Conservation (phyloP, 2,113 vertebrate genomes). For the Morone saxatilis region DNA sequence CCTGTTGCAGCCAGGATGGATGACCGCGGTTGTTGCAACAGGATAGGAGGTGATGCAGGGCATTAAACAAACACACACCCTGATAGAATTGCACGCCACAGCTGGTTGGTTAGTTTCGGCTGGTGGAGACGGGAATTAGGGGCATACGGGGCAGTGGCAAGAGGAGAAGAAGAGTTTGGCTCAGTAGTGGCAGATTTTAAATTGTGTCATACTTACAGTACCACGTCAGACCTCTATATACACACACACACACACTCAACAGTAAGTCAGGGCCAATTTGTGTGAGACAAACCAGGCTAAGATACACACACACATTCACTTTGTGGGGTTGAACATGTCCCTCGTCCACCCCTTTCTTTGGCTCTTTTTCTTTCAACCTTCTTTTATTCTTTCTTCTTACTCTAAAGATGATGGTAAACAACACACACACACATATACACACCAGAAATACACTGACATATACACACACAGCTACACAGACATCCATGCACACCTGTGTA, state of each 20-base stretch:
- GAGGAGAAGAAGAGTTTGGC: constrained; percentile 17
- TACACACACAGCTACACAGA: background rate
- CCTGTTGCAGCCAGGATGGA: constrained; percentile 18
- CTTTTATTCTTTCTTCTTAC: background rate
- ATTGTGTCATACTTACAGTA: background rate
- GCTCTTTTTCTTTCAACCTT: background rate
- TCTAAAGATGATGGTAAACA: background rate
- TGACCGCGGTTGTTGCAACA: constrained; percentile 47
- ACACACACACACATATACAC: no score
- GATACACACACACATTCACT: background rate
- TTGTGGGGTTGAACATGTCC: no score
- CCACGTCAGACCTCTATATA: background rate
- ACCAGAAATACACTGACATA: no score
- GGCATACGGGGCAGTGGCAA: background rate
- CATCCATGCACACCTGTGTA: background rate
- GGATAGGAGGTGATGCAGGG: constrained; percentile 30
- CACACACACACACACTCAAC: background rate
- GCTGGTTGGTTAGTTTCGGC: constrained; percentile 31
- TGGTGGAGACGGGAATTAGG: constrained; percentile 9
- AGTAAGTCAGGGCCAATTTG: constrained; percentile 19
- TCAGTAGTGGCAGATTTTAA: constrained; percentile 16
- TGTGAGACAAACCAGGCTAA: constrained; percentile 15
- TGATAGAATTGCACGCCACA: constrained; percentile 30
- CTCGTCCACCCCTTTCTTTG: background rate
- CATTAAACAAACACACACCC: constrained; percentile 38